A percentile compares a stretch with the other conserved stretches of the same genome.
Evolutionary conservation across 2,888 invertebrate species (phyloP).

Genomic region (Rhopalosiphum nymphaeae): DNA sequence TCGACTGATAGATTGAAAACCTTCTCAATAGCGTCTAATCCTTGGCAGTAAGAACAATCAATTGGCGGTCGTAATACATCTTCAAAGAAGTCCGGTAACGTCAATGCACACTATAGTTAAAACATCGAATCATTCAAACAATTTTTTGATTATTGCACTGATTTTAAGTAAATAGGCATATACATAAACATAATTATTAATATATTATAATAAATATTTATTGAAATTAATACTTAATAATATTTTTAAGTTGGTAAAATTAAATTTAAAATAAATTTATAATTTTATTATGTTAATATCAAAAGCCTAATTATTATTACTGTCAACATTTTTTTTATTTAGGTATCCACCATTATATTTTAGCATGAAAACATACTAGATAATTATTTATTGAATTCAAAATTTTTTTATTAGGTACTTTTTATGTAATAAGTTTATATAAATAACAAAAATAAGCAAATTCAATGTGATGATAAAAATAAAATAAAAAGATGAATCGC

Average conservation of each 20-base stretch:
- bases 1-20: slow-evolving; percentile 36
- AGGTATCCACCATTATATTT: too few species aligned
- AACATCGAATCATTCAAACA: neutral
- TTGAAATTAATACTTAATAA: neutral
- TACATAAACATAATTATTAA: neutral
- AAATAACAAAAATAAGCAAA: neutral
- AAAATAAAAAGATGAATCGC: neutral
- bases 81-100: slow-evolving; percentile 67
- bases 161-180: neutral
- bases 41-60: slow-evolving; percentile 40
- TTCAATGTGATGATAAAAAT: neutral
- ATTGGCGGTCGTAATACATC: slow-evolving; percentile 80
- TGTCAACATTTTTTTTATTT: neutral
- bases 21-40: slow-evolving; percentile 37
- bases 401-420: neutral
- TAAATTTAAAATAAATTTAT: neutral
- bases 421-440: neutral
- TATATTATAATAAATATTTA: neutral
- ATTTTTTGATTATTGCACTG: neutral
- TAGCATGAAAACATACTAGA: too few species aligned
- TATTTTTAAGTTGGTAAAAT: neutral
- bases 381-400: neutral
- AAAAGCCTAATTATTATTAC: neutral
- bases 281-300: neutral
- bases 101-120: slow-evolving; percentile 67